Evolutionary conservation across 2,113 vertebrate genomes (phyloP), one percentile per base, ranked within the genome.

Genomic region (Syngnathoides biaculeatus): DNA sequence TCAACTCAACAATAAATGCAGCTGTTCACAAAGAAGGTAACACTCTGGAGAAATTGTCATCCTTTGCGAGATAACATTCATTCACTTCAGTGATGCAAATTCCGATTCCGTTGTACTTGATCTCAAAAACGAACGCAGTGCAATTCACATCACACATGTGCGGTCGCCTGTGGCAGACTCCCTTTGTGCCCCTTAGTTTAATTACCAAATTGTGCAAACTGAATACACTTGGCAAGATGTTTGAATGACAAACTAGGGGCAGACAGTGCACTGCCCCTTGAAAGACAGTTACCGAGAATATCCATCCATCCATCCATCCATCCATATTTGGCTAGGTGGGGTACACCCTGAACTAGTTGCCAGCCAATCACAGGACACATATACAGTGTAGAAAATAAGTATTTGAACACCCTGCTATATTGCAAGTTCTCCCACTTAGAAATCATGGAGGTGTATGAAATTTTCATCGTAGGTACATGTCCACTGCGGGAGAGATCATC

Each of bases 1-100:
- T 92, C 62, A 89, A 87, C 59, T 55, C 72, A 0, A 86, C 86
- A 43, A 79, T 92, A 69, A 85, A 86, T 66, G 91, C 92, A 68
- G 90, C 91, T 30, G 22, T 90, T 67, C 60, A 88, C 73, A 90
- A 87, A 79, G 80, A 89, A 1, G 87, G 92, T 90, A 55, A 74
- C 86, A 45, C 30, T 11, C 2, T 19, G 17, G 11, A 22, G 12
- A n/a, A 4, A 40, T 38, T 22, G 3, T 63, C 9, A 13, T 20
- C 19, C 20, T 26, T 24, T 5, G 12, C 7, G 15, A 39, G 3
- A 5, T 11, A n/a, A 22, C 12, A 22, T 43, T 13, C 12, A 22
- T 43, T 13, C n/a, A 43, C 20, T 38, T 14, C 4, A 8, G 14
- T 40, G 38, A 43, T 43, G 8, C 24, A n/a, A 63, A 12, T 39